phyloP scores from a whole-genome alignment of 2,113 vertebrate species.

The Zapornia atra region DNA sequence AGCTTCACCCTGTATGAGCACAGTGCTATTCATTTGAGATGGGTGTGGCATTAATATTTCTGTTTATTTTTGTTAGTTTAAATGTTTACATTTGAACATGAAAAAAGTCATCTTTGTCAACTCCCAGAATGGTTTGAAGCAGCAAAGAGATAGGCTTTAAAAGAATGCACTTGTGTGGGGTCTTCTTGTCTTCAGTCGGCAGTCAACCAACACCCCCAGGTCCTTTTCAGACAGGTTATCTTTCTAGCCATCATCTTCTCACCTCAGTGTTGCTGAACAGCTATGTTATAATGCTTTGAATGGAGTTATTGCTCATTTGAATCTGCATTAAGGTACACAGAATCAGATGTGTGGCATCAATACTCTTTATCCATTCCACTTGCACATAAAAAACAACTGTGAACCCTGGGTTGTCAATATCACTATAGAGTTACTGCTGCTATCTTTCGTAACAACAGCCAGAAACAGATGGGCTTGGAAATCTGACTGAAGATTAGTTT shows the following conservation, averaged over 20 bases:
- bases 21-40: not conserved
- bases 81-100: not conserved
- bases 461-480: not conserved
- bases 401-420: not conserved
- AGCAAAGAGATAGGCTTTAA: not conserved
- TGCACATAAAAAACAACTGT: not conserved
- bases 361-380: not conserved
- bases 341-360: not conserved
- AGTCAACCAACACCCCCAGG: too few species aligned
- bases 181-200: not conserved
- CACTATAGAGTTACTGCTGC: not conserved
- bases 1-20: not conserved
- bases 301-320: not conserved
- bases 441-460: not conserved
- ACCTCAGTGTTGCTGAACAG: not conserved
- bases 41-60: not conserved
- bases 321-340: not conserved
- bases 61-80: constrained; percentile 18
- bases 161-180: not conserved
- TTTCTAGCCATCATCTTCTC: not conserved
- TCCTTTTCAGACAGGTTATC: too few species aligned
- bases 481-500: not conserved
- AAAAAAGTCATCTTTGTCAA: not conserved
- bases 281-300: not conserved
- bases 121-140: not conserved